phyloP scores from a whole-genome alignment of 2,888 invertebrate species.

The Eristalis intricaria region DNA sequence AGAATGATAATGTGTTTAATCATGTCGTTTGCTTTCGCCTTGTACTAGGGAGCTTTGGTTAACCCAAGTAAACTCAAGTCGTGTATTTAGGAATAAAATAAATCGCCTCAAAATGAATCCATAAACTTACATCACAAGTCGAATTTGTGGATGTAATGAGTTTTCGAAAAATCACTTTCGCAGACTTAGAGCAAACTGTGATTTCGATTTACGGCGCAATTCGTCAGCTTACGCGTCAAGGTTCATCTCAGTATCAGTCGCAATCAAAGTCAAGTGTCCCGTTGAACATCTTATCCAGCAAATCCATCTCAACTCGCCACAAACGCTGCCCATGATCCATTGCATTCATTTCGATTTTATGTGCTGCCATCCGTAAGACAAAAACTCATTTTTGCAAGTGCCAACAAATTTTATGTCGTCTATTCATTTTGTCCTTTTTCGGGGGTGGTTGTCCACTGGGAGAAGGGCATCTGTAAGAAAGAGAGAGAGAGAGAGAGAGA shows the following conservation, averaged over 20 bases:
- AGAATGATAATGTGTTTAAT: too few relatives aligned
- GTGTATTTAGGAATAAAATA: too few relatives aligned
- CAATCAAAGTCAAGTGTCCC: background rate
- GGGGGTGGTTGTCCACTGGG: background rate
- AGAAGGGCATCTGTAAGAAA: too few relatives aligned
- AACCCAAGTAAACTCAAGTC: too few relatives aligned
- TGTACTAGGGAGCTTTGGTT: too few relatives aligned
- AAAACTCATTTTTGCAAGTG: conserved; percentile 11
- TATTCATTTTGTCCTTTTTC: conserved; percentile 1
- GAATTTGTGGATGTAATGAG: too few relatives aligned
- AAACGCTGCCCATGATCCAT: conserved; percentile 1
- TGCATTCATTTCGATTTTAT: conserved; percentile 2
- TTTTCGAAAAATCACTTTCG: too few relatives aligned
- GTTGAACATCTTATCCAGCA: background rate
- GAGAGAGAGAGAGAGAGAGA: background rate
- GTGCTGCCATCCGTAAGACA: background rate
- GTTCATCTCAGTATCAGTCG: background rate
- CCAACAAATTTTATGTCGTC: conserved; percentile 25
- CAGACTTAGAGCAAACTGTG: background rate
- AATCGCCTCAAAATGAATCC: too few relatives aligned
- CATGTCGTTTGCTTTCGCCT: too few relatives aligned
- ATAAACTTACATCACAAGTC: too few relatives aligned
- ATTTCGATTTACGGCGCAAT: background rate
- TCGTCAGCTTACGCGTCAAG: background rate
- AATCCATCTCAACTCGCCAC: background rate